Conservation (phyloP, 2,888 invertebrate genomes). For the Chalcosyrphus nemorum region DNA sequence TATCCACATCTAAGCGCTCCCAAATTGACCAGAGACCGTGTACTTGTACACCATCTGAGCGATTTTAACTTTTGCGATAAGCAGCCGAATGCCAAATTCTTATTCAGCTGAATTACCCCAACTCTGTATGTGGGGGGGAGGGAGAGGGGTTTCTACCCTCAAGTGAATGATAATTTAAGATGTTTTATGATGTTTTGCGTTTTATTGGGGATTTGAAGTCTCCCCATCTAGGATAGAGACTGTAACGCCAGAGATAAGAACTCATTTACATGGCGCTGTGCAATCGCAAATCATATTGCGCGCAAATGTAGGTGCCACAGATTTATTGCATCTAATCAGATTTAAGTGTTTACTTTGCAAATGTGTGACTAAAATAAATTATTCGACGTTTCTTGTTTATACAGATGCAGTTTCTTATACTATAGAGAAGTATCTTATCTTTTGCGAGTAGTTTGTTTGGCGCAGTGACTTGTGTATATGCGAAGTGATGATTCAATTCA, state of each 20-base stretch:
- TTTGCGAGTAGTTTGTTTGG: not conserved
- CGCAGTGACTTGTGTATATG: not conserved
- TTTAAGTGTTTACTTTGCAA: conserved; percentile 13
- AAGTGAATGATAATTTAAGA: conserved; percentile 26
- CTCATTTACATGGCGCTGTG: not conserved
- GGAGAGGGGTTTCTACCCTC: not conserved
- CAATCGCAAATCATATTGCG: not conserved
- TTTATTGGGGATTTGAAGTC: not conserved
- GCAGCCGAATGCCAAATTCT: not conserved
- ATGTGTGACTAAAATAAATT: conserved; percentile 34
- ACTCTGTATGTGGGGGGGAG: too few species aligned
- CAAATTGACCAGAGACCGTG: conserved; percentile 13
- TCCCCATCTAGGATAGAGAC: not conserved
- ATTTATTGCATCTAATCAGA: conserved; percentile 21
- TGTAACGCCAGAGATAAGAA: conserved; percentile 5
- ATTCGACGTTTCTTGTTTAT: not conserved
- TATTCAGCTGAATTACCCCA: not conserved
- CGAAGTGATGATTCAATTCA: too few species aligned
- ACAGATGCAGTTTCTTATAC: not conserved
- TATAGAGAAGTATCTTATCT: not conserved
- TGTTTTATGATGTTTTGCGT: conserved; percentile 42
- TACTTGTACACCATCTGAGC: not conserved
- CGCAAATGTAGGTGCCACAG: not conserved
- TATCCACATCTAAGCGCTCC: conserved; percentile 19
- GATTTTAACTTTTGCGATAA: not conserved